Percentiles rank a stretch among this genome's conserved stretches.
These are phyloP conservation scores for Sinodicranocentrus sp. DNA, from an alignment of 2,888 invertebrate genomes.

Conservation along the genomic window DNA sequence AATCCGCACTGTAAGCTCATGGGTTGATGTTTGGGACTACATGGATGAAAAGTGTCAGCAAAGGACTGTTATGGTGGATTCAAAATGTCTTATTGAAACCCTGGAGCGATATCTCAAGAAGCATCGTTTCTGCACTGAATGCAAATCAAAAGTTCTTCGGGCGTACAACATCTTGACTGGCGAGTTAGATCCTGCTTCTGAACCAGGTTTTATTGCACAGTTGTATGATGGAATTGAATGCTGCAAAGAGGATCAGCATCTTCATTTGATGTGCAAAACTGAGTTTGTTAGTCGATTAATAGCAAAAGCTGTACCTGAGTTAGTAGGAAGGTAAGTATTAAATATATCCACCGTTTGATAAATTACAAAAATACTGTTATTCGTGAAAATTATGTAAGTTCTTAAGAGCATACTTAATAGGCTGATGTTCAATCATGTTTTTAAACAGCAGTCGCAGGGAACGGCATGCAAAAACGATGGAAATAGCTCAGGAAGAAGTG, in stretches of 20 bases:
- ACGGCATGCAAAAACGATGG: constrained; percentile 96
- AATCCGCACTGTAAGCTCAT: constrained; percentile 83
- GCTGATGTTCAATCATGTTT: not conserved
- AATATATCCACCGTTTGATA: not conserved
- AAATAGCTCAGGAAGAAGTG: constrained; percentile 98
- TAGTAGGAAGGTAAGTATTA: constrained; percentile 85
- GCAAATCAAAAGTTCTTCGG: constrained; percentile 91
- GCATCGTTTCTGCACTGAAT: constrained; percentile 91
- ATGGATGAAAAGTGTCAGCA: constrained; percentile 79
- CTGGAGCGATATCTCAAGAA: constrained; percentile 94
- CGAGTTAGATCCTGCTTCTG: constrained; percentile 86
- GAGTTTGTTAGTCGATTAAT: constrained; percentile 94
- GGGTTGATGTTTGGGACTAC: constrained; percentile 85
- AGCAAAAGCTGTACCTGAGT: constrained; percentile 93
- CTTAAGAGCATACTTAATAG: not conserved
- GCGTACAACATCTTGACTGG: constrained; percentile 92
- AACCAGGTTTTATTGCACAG: constrained; percentile 92
- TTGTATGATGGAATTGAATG: constrained; percentile 92
- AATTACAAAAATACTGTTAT: not conserved
- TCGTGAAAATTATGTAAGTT: not conserved
- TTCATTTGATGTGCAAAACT: constrained; percentile 92
- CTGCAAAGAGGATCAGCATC: constrained; percentile 91
- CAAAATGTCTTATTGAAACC: constrained; percentile 89
- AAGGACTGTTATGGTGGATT: constrained; percentile 89
- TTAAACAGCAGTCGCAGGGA: constrained; percentile 85